Evolutionary conservation across 2,113 vertebrate species (phyloP), one percentile per base, ranked within the genome.

Genomic region (Plectropomus leopardus): DNA sequence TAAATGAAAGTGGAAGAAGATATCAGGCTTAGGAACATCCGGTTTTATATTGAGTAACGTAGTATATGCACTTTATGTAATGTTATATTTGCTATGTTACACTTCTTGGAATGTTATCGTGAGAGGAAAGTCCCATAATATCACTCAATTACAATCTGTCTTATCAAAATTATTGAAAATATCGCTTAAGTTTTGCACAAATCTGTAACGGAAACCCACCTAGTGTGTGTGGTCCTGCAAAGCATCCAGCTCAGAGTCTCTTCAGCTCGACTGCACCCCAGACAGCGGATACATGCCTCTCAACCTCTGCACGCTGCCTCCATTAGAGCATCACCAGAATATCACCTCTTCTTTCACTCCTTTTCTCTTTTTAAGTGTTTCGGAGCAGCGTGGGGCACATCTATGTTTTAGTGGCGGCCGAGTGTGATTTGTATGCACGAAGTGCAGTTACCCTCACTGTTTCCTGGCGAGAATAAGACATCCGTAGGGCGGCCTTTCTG

Each of bases 391-490:
- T 42, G 0, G 57, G 30, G 50, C 70, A 17, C 91, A 90, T 92
- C 83, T 91, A 89, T 89, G 86, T 91, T 90, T 92, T 58, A 89
- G 86, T 86, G 80, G 45, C 23, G 78, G 48, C 53, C 21, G 87
- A 84, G 86, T 86, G 88, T 86, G 83, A 91, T 93, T 90, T 87
- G 88, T 88, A 93, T 91, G 87, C 92, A 82, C 57, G 76, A 82
- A 57, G 80, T 78, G 86, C 83, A 26, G 83, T 32, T 68, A 59
- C 80, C 86, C 84, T 83, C 72, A 72, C 91, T 91, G 90, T 88
- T 92, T 91, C 89, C 92, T 93, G 92, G 90, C 81, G 81, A 89
- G 87, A 90, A 83, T 86, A 89, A 91, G 90, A 92, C 90, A 92
- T 93, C 92, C 86, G 90, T 89, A 86, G 89, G 91, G 89, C 85